These are phyloP conservation scores for Chironomus riparius DNA, from an alignment of 2,888 invertebrate genomes.

Conservation along the genomic window DNA sequence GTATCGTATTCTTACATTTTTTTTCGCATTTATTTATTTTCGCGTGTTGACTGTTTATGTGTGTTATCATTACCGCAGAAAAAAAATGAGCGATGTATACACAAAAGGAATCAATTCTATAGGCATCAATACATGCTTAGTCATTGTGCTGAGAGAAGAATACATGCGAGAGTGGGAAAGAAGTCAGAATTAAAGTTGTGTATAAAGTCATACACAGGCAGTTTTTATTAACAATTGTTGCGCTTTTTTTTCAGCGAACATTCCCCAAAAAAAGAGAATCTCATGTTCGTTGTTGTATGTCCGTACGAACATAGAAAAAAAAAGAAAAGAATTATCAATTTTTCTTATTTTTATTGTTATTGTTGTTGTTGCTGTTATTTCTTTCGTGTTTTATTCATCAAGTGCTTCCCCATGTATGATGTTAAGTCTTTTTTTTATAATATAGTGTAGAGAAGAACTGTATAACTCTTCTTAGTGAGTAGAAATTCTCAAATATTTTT, in stretches of 20 bases:
- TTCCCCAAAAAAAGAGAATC: not conserved
- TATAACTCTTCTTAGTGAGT: too few relatives aligned
- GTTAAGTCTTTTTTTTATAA: not conserved
- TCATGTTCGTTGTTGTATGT: too few relatives aligned
- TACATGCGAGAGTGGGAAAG: too few relatives aligned
- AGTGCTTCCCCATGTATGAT: constrained; percentile 5
- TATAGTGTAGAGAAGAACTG: too few relatives aligned
- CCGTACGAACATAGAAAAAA: not conserved
- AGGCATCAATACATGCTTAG: not conserved
- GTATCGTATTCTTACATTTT: not conserved
- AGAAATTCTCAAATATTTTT: not conserved
- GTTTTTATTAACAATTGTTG: constrained; percentile 7
- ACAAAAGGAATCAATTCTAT: not conserved
- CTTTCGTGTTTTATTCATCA: constrained; percentile 4
- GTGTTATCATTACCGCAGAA: not conserved
- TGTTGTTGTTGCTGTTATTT: not conserved
- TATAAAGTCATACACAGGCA: not conserved
- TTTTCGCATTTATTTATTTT: not conserved
- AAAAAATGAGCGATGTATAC: not conserved
- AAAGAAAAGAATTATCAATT: constrained; percentile 17
- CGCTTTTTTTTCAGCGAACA: constrained; percentile 13
- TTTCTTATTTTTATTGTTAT: constrained; percentile 9
- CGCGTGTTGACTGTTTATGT: not conserved
- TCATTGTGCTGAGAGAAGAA: too few relatives aligned
- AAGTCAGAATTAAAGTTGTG: not conserved